Percentiles rank a stretch among this genome's conserved stretches.
These are phyloP conservation scores for Mamestra configurata DNA, from an alignment of 1,140 invertebrate species.

Conservation along the genomic window DNA sequence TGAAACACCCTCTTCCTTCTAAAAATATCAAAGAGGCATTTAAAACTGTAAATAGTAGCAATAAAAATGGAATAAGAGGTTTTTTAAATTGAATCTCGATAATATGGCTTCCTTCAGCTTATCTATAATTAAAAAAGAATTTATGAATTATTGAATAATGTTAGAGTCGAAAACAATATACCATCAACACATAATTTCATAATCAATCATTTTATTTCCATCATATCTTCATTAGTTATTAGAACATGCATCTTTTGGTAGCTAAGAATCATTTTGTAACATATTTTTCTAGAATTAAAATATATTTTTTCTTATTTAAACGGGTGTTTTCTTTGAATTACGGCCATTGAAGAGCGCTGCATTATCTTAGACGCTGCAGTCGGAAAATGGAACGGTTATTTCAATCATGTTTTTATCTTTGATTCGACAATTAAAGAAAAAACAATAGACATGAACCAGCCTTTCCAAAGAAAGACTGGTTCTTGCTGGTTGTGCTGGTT, in stretches of 20 bases:
- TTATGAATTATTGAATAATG: no score
- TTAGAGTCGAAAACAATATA: no score
- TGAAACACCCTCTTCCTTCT: no score
- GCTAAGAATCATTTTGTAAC: constrained; percentile 33
- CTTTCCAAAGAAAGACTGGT: no score
- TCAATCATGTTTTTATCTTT: background rate
- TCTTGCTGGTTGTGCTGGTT: no score
- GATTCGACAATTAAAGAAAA: background rate
- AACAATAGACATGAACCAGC: background rate
- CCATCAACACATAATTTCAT: background rate
- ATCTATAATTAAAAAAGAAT: no score
- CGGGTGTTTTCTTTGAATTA: constrained; percentile 11
- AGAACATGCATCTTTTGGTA: background rate
- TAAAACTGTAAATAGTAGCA: no score
- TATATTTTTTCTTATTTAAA: constrained; percentile 35
- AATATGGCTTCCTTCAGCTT: no score
- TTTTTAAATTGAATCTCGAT: no score
- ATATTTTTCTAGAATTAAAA: constrained; percentile 36
- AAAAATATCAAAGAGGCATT: no score
- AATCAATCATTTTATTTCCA: background rate
- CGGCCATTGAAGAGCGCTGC: background rate
- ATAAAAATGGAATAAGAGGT: no score
- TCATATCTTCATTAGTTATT: background rate
- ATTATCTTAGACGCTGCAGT: background rate
- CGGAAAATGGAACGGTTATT: background rate